A percentile compares a stretch with the other conserved stretches of the same genome.
Conservation (phyloP, 1,140 invertebrate species). For the Helicoverpa armigera region DNA sequence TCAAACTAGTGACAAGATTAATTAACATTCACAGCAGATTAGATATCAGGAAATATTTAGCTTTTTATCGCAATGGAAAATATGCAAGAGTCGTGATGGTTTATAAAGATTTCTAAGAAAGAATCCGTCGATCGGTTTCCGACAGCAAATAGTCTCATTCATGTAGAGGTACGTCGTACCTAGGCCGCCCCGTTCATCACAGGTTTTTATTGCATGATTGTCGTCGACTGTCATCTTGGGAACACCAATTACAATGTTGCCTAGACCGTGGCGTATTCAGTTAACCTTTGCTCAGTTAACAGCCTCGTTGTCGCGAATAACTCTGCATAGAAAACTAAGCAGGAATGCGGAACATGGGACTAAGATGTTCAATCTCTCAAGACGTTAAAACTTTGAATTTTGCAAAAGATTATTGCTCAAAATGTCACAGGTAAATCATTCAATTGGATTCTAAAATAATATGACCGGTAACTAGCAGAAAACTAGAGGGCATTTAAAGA, state of each 20-base stretch:
- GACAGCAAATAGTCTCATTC: conserved; percentile 24
- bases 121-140: background rate
- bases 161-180: conserved; percentile 3
- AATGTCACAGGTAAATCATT: background rate
- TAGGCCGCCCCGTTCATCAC: conserved; percentile 43
- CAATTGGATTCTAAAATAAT: background rate
- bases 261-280: conserved; percentile 55
- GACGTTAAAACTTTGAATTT: background rate
- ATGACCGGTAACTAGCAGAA: background rate
- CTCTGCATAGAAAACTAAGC: background rate
- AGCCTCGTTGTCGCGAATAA: conserved; percentile 29
- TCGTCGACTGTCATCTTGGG: conserved; percentile 56
- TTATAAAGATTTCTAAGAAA: background rate
- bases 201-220: conserved; percentile 66
- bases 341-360: background rate
- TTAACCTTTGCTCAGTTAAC: conserved; percentile 48
- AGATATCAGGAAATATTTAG: no score
- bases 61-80: no score
- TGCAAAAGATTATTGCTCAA: background rate
- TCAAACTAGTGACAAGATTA: no score
- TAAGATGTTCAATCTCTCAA: background rate
- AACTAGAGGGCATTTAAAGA: background rate
- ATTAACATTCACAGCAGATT: no score
- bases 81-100: no score
- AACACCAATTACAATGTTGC: conserved; percentile 61